A percentile compares a stretch with the other conserved stretches of the same genome.
phyloP scores from a whole-genome alignment of 2,888 invertebrate species.

The Hypsopygia costalis region DNA sequence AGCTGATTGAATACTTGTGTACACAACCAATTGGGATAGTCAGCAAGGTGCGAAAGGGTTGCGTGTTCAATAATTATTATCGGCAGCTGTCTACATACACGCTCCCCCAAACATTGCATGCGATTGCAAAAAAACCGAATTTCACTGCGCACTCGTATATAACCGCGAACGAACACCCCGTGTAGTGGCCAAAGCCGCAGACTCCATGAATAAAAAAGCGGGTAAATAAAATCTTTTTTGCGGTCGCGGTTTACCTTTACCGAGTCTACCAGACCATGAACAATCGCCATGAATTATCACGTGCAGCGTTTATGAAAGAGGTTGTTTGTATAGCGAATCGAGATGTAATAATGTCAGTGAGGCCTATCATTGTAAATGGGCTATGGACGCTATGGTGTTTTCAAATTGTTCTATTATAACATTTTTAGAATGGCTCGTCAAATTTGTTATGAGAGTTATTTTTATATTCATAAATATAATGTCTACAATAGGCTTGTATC shows the following conservation, averaged over 20 bases:
- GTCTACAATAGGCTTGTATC: no score
- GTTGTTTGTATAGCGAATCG: conserved; percentile 64
- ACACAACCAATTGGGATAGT: conserved; percentile 25
- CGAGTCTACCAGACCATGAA: conserved; percentile 73
- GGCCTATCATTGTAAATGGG: conserved; percentile 53
- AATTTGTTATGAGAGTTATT: no score
- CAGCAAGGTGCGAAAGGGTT: conserved; percentile 75
- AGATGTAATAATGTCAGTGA: conserved; percentile 53
- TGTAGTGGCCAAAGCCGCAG: conserved; percentile 57
- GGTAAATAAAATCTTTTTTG: conserved; percentile 73
- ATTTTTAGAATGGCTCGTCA: no score
- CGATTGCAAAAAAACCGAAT: conserved; percentile 54
- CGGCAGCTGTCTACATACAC: conserved; percentile 63
- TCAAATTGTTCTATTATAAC: no score
- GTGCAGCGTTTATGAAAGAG: conserved; percentile 69
- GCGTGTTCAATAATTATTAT: conserved; percentile 69
- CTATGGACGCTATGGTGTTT: conserved; percentile 38
- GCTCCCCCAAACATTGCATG: conserved; percentile 63
- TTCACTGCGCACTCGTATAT: conserved; percentile 45
- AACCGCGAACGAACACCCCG: conserved; percentile 55
- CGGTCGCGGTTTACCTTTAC: conserved; percentile 73
- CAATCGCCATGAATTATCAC: conserved; percentile 73
- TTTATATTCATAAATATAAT: no score
- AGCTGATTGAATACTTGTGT: conserved; percentile 26
- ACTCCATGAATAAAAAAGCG: conserved; percentile 61